Evolutionary conservation across 2,113 vertebrate genomes (phyloP).

Genomic region (Paralichthys olivaceus): DNA sequence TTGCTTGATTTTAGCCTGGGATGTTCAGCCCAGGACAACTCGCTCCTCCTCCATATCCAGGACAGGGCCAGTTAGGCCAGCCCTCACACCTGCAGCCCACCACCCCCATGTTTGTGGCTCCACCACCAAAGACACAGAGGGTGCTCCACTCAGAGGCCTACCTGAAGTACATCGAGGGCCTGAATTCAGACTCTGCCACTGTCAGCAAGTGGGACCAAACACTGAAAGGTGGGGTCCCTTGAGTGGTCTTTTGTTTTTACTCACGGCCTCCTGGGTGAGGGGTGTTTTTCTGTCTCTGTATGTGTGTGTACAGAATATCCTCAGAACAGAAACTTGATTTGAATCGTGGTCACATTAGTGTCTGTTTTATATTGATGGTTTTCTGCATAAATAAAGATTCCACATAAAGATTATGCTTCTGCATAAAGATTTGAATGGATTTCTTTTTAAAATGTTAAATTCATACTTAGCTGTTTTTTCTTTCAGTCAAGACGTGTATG

Average conservation of each 20-base stretch:
- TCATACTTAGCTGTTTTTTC: no score
- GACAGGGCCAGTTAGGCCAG: constrained; percentile 87
- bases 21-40: constrained; percentile 91
- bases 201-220: constrained; percentile 99
- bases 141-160: constrained; percentile 98
- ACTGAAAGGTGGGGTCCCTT: constrained; percentile 86
- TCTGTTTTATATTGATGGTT: background rate
- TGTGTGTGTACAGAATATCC: no score
- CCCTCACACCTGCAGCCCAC: constrained; percentile 91
- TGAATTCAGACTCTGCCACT: constrained; percentile 91
- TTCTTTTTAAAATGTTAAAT: no score
- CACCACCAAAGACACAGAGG: constrained; percentile 95
- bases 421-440: no score
- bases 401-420: no score
- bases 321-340: background rate
- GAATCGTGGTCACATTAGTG: background rate
- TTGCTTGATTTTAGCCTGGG: constrained; percentile 85
- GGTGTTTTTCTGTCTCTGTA: no score
- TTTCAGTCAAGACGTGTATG: no score
- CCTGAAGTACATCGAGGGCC: constrained; percentile 96
- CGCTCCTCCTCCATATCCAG: constrained; percentile 95
- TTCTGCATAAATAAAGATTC: background rate
- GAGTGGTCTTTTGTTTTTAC: background rate
- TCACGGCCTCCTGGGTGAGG: background rate
- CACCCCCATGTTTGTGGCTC: constrained; percentile 95